Percentiles rank a stretch among this genome's conserved stretches.
Evolutionary conservation across 2,888 invertebrate species (phyloP).

Genomic region (Volucella inflata): DNA sequence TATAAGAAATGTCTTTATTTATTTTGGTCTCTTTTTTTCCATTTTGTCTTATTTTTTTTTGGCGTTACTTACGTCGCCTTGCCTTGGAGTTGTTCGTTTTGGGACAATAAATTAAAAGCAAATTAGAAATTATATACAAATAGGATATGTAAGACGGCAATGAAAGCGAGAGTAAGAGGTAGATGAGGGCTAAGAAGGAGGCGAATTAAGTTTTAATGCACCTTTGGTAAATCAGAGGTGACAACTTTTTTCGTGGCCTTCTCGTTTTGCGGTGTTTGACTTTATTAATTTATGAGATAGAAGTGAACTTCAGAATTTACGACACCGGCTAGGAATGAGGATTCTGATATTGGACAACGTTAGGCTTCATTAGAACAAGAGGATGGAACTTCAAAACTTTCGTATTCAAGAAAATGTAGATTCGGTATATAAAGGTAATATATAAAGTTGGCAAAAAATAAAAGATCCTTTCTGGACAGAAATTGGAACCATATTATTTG

Average conservation of each 20-base stretch:
- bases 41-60: conserved; percentile 41
- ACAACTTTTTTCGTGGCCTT: conserved; percentile 25
- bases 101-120: conserved; percentile 82
- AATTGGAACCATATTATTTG: too few species aligned
- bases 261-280: conserved; percentile 26
- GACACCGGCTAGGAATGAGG: conserved; percentile 3
- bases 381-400: too few species aligned
- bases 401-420: too few species aligned
- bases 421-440: too few species aligned
- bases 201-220: conserved; percentile 74
- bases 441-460: too few species aligned
- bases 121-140: conserved; percentile 84
- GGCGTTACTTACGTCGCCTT: background rate
- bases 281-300: conserved; percentile 70
- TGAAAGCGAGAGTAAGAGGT: conserved; percentile 36
- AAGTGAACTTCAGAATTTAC: conserved; percentile 61
- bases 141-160: conserved; percentile 68
- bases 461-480: too few species aligned
- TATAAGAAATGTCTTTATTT: conserved; percentile 84
- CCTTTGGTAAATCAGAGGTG: conserved; percentile 73
- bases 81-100: conserved; percentile 63
- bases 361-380: too few species aligned
- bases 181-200: conserved; percentile 12
- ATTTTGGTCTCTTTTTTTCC: conserved; percentile 74
- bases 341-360: too few species aligned